phyloP scores from a whole-genome alignment of 2,888 invertebrate genomes.

The Xylota segnis region DNA sequence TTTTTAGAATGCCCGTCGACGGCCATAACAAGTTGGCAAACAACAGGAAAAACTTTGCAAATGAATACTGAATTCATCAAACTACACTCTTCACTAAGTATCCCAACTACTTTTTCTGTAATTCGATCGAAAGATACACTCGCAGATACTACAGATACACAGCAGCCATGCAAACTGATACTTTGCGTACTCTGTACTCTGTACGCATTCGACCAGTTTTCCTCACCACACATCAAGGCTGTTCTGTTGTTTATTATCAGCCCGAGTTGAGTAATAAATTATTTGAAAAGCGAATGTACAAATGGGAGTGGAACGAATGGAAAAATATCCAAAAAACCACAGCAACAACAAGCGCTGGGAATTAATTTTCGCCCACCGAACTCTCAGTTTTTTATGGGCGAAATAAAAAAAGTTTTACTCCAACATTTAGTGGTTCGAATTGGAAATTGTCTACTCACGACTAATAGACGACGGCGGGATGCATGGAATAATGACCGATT shows the following conservation, averaged over 20 bases:
- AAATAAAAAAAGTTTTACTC: slow-evolving; percentile 1
- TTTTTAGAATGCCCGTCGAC: slow-evolving; percentile 4
- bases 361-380: slow-evolving; percentile 20
- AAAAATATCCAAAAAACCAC: background rate
- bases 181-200: too few relatives aligned
- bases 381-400: background rate
- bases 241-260: slow-evolving; percentile 5
- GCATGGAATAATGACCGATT: slow-evolving; percentile 15
- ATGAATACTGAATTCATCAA: slow-evolving; percentile 2
- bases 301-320: background rate
- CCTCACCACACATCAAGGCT: background rate
- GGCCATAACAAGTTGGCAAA: slow-evolving; percentile 21
- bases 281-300: slow-evolving; percentile 11
- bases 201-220: background rate
- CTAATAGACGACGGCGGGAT: slow-evolving; percentile 4
- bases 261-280: slow-evolving; percentile 1
- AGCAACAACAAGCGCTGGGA: background rate
- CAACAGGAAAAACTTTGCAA: slow-evolving; percentile 11
- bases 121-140: slow-evolving; percentile 9
- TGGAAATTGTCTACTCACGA: slow-evolving; percentile 35
- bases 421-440: slow-evolving; percentile 4
- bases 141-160: background rate
- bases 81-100: background rate
- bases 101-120: slow-evolving; percentile 14
- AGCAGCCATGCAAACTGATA: slow-evolving; percentile 8